Conservation (phyloP, 2,113 vertebrate species). For the Syngnathoides biaculeatus region DNA sequence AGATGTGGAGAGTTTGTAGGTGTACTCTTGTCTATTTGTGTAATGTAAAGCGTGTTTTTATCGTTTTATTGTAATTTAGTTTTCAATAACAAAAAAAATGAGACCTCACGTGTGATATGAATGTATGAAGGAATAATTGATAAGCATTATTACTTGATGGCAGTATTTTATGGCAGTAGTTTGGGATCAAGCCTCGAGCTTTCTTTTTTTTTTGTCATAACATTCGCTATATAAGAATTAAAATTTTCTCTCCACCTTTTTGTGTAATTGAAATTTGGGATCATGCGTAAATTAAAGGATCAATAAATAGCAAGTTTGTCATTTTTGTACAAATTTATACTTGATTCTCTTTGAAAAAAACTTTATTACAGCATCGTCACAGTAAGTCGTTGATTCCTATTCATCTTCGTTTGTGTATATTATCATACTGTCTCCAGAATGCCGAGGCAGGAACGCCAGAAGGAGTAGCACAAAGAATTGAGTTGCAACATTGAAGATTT, state of each 20-base stretch:
- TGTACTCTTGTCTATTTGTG: neutral
- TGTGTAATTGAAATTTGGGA: neutral
- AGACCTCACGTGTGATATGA: neutral
- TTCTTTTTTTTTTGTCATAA: neutral
- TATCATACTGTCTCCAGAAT: too few relatives aligned
- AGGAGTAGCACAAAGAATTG: too few relatives aligned
- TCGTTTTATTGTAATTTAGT: neutral
- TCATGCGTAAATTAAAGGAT: neutral
- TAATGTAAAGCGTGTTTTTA: neutral
- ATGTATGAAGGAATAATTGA: neutral
- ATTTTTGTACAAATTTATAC: too few relatives aligned
- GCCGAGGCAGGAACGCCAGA: too few relatives aligned
- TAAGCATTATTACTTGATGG: neutral
- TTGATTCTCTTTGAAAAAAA: too few relatives aligned
- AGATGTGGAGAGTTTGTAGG: neutral
- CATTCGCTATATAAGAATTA: neutral
- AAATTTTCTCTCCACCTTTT: neutral
- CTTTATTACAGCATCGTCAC: too few relatives aligned
- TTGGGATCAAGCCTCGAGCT: too few relatives aligned
- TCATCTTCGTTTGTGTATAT: too few relatives aligned
- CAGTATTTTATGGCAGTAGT: neutral
- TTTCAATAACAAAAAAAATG: neutral
- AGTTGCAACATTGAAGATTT: too few relatives aligned
- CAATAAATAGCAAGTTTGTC: neutral
- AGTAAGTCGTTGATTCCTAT: too few relatives aligned